These are phyloP conservation scores for Diarsia brunnea DNA, from an alignment of 2,888 invertebrate genomes.

Conservation along the genomic window DNA sequence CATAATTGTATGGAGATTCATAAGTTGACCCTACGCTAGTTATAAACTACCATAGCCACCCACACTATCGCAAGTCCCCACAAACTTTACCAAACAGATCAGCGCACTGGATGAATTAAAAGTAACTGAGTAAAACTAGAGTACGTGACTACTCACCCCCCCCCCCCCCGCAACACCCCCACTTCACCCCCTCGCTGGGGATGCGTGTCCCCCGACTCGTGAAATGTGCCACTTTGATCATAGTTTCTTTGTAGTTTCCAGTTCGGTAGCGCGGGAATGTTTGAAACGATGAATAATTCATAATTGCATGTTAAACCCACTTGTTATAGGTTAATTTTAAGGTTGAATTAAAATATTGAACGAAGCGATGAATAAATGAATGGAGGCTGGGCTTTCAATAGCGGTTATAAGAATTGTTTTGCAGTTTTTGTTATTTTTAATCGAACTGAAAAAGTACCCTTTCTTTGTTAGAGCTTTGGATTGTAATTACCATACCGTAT, in stretches of 20 bases:
- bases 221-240: slow-evolving; percentile 69
- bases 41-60: not conserved
- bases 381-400: not conserved
- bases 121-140: slow-evolving; percentile 43
- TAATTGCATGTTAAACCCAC: slow-evolving; percentile 57
- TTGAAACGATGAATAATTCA: slow-evolving; percentile 61
- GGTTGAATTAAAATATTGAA: slow-evolving; percentile 9
- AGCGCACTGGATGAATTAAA: slow-evolving; percentile 52
- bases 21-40: not conserved
- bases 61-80: not conserved
- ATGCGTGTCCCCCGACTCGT: slow-evolving; percentile 56
- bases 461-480: not conserved
- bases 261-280: slow-evolving; percentile 47
- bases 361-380: slow-evolving; percentile 23
- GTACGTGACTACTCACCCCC: slow-evolving; percentile 16
- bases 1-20: not conserved
- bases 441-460: not conserved
- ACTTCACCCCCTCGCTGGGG: not conserved
- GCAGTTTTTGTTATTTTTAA: not conserved
- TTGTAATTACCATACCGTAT: not conserved
- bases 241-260: slow-evolving; percentile 69
- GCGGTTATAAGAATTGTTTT: not conserved
- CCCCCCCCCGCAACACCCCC: not conserved
- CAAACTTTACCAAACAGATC: slow-evolving; percentile 39
- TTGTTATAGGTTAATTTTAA: slow-evolving; percentile 38